A percentile compares a stretch with the other conserved stretches of the same genome.
These are phyloP conservation scores for Fabriciana adippe DNA, from an alignment of 2,888 invertebrate species.

Conservation along the genomic window DNA sequence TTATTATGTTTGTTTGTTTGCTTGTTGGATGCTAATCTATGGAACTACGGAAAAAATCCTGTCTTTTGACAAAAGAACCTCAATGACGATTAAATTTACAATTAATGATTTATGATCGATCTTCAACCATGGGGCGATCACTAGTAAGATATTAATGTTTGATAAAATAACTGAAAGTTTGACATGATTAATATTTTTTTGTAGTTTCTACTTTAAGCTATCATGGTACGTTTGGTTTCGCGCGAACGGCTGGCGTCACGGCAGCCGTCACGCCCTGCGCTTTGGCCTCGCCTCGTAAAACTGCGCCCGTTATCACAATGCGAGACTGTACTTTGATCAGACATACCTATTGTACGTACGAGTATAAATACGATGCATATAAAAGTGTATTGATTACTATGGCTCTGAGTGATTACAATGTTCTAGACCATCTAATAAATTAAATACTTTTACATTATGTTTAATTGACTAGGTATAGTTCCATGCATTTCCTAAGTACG, in stretches of 20 bases:
- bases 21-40: too few species aligned
- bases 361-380: neutral
- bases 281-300: conserved; percentile 75
- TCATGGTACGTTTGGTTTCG: conserved; percentile 55
- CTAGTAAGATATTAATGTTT: too few species aligned
- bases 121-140: too few species aligned
- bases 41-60: too few species aligned
- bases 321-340: conserved; percentile 56
- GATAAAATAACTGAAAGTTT: neutral
- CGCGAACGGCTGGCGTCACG: conserved; percentile 53
- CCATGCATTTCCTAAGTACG: too few species aligned
- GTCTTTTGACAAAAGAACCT: too few species aligned
- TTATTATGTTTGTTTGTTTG: too few species aligned
- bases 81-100: too few species aligned
- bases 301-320: conserved; percentile 63
- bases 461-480: too few species aligned
- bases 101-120: too few species aligned
- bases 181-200: neutral
- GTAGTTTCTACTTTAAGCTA: conserved; percentile 22
- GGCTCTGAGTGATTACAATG: neutral
- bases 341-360: conserved; percentile 48
- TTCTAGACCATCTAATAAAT: neutral
- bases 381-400: neutral
- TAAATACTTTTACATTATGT: too few species aligned
- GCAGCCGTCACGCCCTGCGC: conserved; percentile 65